Conservation (phyloP, 2,888 invertebrate genomes). For the Leptopilina syphax region DNA sequence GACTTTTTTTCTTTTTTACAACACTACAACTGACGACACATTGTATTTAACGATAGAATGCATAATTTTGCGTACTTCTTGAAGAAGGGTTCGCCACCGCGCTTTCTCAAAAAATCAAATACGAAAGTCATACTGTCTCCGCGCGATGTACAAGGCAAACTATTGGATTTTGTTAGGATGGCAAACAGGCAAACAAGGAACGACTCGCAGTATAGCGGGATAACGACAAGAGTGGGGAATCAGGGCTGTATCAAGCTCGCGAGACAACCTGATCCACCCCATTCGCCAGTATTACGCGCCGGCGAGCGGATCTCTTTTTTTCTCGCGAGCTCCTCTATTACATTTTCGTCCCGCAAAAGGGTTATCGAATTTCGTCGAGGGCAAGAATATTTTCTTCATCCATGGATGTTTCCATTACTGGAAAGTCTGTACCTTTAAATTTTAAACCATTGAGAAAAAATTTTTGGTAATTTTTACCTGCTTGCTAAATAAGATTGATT, state of each 20-base stretch:
- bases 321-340: not conserved
- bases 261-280: conserved; percentile 32
- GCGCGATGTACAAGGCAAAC: conserved; percentile 74
- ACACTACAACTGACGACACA: conserved; percentile 60
- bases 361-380: conserved; percentile 42
- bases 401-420: not conserved
- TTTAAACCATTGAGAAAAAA: not conserved
- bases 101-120: conserved; percentile 62
- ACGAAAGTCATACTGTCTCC: conserved; percentile 69
- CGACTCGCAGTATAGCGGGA: conserved; percentile 74
- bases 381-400: not conserved
- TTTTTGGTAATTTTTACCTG: not conserved
- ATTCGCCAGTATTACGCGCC: conserved; percentile 26
- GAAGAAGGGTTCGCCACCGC: conserved; percentile 52
- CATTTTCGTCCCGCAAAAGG: conserved; percentile 26
- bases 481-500: not conserved
- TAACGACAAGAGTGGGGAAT: conserved; percentile 58
- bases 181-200: conserved; percentile 76
- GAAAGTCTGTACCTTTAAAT: not conserved
- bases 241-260: conserved; percentile 68
- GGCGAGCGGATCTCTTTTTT: conserved; percentile 31
- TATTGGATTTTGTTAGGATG: conserved; percentile 76
- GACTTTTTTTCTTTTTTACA: conserved; percentile 48
- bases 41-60: conserved; percentile 58
- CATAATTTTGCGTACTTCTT: conserved; percentile 59